Evolutionary conservation across 2,888 invertebrate genomes (phyloP), one percentile per base, ranked within the genome.

Genomic region (Protophormia terraenovae): DNA sequence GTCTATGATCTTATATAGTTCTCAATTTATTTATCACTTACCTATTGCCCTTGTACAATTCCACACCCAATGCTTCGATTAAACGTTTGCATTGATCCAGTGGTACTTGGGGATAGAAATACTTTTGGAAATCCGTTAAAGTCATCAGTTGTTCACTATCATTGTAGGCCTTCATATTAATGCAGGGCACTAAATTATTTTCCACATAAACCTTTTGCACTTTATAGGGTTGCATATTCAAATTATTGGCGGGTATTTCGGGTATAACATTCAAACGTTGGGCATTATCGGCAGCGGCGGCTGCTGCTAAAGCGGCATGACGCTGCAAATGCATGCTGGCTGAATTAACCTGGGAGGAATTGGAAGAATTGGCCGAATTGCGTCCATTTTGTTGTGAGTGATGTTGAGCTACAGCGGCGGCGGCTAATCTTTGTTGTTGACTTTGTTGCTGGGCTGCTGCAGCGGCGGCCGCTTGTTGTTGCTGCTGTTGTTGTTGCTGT

Each of bases 121-220:
- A 95, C 90, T 95, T 94, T 78, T 96, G 95, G 87, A 97, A 95
- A 93, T 97, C 97, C 6, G 96, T 95, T 87, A 97, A 93, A 14
- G 97, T 96, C 94, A 97, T 96, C 90, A 97, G 93, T 89, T 96
- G 94, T 92, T 97, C 97, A 24, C 95, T 95, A 92, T 96, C 96
- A 88, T 95, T 95, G 93, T 96, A 97, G 16, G 97, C 96, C 93
- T 97, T 97, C 93, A 96, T 95, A 93, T 97, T 97, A 90, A 97
- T 97, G 93, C 97, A 97, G 73, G 96, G 96, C 88, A 97, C 95
- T 94, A 96, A 95, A 89, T 95, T 95, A 90, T 95, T 96, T 90
- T 96, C 96, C 76, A 97, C 96, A 86, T 96, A 94, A 53, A 96
- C 96, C 90, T 96, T 96, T 90, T 97, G 96, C 62, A 97, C 95